phyloP scores from a whole-genome alignment of 2,113 vertebrate species.

The Heteronetta atricapilla region DNA sequence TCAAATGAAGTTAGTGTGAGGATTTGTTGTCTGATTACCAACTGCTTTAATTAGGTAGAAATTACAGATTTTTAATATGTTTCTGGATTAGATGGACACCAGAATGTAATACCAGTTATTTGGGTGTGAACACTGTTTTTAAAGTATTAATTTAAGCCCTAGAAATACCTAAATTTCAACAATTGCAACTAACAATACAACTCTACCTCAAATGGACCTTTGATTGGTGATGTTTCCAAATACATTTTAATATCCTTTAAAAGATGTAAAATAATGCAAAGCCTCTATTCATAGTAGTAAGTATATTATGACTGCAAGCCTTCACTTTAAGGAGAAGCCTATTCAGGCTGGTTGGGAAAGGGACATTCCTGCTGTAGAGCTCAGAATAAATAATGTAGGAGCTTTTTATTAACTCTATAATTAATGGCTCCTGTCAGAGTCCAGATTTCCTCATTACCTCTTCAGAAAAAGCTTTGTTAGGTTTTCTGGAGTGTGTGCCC shows the following conservation, averaged over 20 bases:
- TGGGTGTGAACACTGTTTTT: not conserved
- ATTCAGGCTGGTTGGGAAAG: slow-evolving; percentile 42
- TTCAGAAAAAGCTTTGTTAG: slow-evolving; percentile 32
- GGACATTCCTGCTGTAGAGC: not conserved
- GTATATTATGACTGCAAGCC: not conserved
- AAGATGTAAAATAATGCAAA: slow-evolving; percentile 13
- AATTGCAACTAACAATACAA: not conserved
- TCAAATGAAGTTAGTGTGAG: not conserved
- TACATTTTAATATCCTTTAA: slow-evolving; percentile 4
- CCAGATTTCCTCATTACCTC: slow-evolving; percentile 46
- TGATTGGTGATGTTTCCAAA: slow-evolving; percentile 20
- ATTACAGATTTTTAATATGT: not conserved
- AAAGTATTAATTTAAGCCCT: not conserved
- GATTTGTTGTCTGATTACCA: not conserved
- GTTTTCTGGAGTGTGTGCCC: not conserved
- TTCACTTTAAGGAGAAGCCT: slow-evolving; percentile 43
- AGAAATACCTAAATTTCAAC: not conserved
- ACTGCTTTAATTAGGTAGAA: not conserved
- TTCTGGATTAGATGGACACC: not conserved
- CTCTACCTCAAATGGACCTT: not conserved
- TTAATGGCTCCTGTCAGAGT: slow-evolving; percentile 62
- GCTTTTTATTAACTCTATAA: slow-evolving; percentile 37
- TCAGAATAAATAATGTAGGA: slow-evolving; percentile 32
- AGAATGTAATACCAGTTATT: not conserved
- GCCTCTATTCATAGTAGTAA: not conserved